These are phyloP conservation scores for Sebastes nivosus DNA, from an alignment of 2,797 vertebrate species.

Conservation along the genomic window DNA sequence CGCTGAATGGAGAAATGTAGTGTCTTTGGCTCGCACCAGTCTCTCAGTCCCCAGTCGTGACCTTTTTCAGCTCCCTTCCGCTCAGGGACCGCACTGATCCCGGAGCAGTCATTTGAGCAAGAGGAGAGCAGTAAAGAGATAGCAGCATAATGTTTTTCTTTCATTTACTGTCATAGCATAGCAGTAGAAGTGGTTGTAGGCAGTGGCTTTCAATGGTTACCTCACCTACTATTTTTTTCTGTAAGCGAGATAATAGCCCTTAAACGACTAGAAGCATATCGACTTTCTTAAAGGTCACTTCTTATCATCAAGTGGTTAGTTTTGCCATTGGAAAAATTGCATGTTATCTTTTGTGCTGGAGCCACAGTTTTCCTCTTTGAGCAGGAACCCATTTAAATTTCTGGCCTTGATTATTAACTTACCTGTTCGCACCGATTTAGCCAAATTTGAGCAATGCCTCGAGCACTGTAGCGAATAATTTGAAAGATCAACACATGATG, in stretches of 20 bases:
- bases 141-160: conserved; percentile 41
- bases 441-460: background rate
- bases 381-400: background rate
- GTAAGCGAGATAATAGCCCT: background rate
- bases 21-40: conserved; percentile 36
- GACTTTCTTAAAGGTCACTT: conserved; percentile 21
- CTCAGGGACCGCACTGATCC: conserved; percentile 54
- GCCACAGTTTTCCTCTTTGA: background rate
- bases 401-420: conserved; percentile 2
- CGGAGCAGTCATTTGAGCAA: conserved; percentile 56
- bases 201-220: background rate
- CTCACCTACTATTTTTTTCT: background rate
- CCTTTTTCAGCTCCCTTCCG: conserved; percentile 62
- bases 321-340: background rate
- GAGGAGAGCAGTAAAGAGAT: conserved; percentile 37
- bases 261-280: background rate
- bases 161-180: conserved; percentile 40
- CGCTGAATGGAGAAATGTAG: conserved; percentile 54
- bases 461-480: conserved; percentile 12
- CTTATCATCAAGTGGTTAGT: conserved; percentile 1
- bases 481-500: conserved; percentile 32
- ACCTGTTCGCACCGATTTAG: background rate
- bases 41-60: conserved; percentile 51
- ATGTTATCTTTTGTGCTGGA: background rate
- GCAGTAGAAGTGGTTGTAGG: conserved; percentile 4